Evolutionary conservation across 1,140 invertebrate species (phyloP).

Genomic region (Carcinoscorpius rotundicauda): DNA sequence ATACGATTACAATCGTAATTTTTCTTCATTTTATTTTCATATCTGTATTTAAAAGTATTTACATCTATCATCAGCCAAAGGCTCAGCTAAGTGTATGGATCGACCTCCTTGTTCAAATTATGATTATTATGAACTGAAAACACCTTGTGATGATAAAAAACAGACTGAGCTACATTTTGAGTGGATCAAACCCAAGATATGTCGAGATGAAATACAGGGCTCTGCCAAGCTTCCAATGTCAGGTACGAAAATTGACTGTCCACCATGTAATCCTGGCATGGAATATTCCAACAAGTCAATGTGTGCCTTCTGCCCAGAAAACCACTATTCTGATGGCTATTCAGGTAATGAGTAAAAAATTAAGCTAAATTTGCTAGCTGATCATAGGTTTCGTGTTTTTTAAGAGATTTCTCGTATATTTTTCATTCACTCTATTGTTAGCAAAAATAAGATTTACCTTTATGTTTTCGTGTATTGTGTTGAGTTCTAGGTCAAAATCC

Average conservation of each 20-base stretch:
- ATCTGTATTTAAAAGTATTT: constrained; percentile 4
- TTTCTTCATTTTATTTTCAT: no score
- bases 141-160: constrained; percentile 38
- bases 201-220: constrained; percentile 32
- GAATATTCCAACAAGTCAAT: constrained; percentile 26
- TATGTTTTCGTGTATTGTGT: no score
- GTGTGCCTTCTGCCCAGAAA: constrained; percentile 35
- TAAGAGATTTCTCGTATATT: neutral
- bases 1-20: no score
- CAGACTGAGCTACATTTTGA: constrained; percentile 31
- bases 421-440: no score
- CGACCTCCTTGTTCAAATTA: constrained; percentile 39
- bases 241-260: constrained; percentile 33
- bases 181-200: constrained; percentile 36
- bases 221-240: constrained; percentile 34
- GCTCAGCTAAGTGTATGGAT: constrained; percentile 35
- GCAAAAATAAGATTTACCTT: no score
- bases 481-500: no score
- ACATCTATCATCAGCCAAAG: constrained; percentile 28
- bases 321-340: constrained; percentile 33
- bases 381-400: constrained; percentile 23
- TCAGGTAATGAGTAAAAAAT: constrained; percentile 20
- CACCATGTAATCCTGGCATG: constrained; percentile 46
- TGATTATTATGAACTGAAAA: constrained; percentile 43
- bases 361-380: constrained; percentile 14